Base-by-base conservation (phyloP, 1,140 invertebrate species). In the Choristoneura fumiferana region DNA sequence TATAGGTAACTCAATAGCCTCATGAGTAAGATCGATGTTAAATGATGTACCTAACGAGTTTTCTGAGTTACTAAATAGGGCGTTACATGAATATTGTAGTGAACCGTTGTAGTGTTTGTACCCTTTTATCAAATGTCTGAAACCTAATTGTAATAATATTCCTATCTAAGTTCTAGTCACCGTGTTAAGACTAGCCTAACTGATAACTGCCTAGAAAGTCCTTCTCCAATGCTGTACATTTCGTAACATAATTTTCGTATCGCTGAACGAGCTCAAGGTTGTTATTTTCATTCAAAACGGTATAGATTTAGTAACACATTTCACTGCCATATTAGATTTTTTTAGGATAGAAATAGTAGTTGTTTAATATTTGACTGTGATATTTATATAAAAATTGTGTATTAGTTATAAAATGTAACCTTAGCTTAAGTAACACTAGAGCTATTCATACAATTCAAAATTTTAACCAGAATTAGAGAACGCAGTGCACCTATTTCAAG, bases 331-430 rank as follows among this genome's bases (percentile, higher is more conserved):
- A 36, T 77, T 78, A 75, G 67, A 68, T 71, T 49, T 70, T 81
- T 84, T 77, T 71, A 63, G 73, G 76, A 40, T 71, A 67, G 68
- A 57, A 68, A 63, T 74, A 81, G 39, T 86, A 86, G 83, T 84
- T 83, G 65, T 82, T 66, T 84, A 81, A 85, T 84, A 76, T 83
- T 84, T 84, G 84, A 87, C 84, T 87, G 84, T 87, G 84, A 87
- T 87, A 87, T 84, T 87, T 86, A 86, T 87, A 80, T 84, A 81
- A 84, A 81, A 87, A 78, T 84, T 69, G 76, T 84, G 81, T 81
- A 81, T 81, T 84, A 83, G 80, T 74, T 75, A 63, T 84, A 71
- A 83, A 12, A 76, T 78, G 71, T 84, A 81, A 68, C 62, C 74
- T 63, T 69, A 55, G 38, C 12, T 14, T 60, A 60, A 40, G 17